Conservation (phyloP, 2,888 invertebrate genomes). For the Heteropelma amictum region DNA sequence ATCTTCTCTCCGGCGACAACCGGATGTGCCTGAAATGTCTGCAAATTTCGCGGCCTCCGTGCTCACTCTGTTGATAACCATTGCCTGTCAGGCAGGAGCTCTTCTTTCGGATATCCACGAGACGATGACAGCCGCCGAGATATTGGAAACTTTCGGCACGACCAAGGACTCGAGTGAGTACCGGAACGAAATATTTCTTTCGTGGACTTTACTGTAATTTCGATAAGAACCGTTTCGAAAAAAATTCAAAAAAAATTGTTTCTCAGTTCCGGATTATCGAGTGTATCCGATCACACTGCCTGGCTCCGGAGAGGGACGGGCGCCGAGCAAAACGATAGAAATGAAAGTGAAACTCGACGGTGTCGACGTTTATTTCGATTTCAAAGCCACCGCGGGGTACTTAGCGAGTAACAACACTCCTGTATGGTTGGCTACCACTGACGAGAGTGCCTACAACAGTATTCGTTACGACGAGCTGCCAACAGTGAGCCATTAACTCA, state of each 20-base stretch:
- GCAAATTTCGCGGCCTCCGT: too few relatives aligned
- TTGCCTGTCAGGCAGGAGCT: too few relatives aligned
- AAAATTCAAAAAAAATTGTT: too few relatives aligned
- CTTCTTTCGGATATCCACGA: constrained; percentile 5
- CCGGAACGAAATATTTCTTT: background rate
- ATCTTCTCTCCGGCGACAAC: too few relatives aligned
- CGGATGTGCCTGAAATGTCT: too few relatives aligned
- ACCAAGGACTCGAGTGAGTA: constrained; percentile 6
- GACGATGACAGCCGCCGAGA: constrained; percentile 16
- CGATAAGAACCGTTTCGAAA: background rate
- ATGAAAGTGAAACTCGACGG: background rate
- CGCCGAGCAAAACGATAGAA: background rate
- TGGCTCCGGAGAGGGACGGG: background rate
- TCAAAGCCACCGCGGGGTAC: too few relatives aligned
- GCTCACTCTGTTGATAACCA: too few relatives aligned
- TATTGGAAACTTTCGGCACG: constrained; percentile 6
- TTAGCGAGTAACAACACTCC: too few relatives aligned
- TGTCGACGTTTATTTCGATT: background rate
- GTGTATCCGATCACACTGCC: background rate
- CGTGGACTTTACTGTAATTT: background rate
- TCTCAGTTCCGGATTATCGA: background rate
- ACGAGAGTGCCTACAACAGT: too few relatives aligned
- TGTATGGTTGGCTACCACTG: too few relatives aligned
- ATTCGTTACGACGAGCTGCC: too few relatives aligned
- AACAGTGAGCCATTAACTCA: too few relatives aligned